Evolutionary conservation across 2,113 vertebrate species (phyloP), one percentile per base, ranked within the genome.

Genomic region (Ctenodactylus gundi): DNA sequence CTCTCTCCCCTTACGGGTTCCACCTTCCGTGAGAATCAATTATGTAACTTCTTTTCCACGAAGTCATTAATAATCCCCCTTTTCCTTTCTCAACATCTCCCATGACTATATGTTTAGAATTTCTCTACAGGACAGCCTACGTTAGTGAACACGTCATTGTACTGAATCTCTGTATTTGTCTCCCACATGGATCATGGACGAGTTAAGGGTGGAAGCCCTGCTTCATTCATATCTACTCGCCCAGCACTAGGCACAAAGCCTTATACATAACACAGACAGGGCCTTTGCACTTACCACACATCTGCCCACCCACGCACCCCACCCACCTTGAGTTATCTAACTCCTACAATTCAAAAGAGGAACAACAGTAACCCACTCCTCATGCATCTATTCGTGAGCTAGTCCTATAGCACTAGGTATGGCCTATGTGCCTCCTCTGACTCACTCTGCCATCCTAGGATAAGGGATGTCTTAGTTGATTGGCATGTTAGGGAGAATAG

Each of bases 161-260:
- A 36, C 55, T 64, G 68, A 11, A 44, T 76, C 46, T 77, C 83
- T 49, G 4, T 57, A 23, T 49, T 31, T 60, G 25, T 90, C n/a
- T 36, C 81, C 60, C 49, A 46, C 3, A 44, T 27, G 80, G 57
- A 91, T 15, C 13, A 31, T 10, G 57, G 53, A 49, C 1, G 64
- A 67, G 7, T 3, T 46, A 65, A 89, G 29, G 29, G 20, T 57
- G 23, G 27, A 55, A 7, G 34, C 6, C 65, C 60, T 44, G 14
- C 46, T 8, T 17, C 6, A 0, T 34, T 67, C 25, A 17, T 34
- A 15, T 27, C 29, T 51, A 0, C 29, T 1, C 4, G 41, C 1
- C 7, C n/a, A 23, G n/a, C 14, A 34, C 6, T 1, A 12, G 62
- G 15, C 55, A 44, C 2, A 29, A 27, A 15, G 41, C 36, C 62